These are phyloP conservation scores for Macrocentrus cingulum DNA, from an alignment of 1,140 invertebrate species.

Conservation along the genomic window DNA sequence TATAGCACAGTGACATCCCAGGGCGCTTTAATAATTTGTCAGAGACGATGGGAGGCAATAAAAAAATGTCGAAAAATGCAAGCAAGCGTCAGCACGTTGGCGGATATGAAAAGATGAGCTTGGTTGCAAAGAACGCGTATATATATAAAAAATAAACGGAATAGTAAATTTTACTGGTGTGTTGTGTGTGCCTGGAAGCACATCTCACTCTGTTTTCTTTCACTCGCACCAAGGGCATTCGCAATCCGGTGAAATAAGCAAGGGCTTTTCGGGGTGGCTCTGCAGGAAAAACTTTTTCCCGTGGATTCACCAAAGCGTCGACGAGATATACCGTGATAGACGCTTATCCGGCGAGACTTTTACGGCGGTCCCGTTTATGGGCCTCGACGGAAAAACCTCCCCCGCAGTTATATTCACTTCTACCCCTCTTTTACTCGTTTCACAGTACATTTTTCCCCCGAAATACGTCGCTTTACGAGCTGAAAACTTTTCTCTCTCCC, in stretches of 20 bases:
- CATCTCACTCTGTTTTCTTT: constrained; percentile 5
- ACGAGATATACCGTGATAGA: constrained; percentile 21
- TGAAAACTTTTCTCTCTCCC: constrained; percentile 29
- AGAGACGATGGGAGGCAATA: too few relatives aligned
- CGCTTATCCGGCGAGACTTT: constrained; percentile 21
- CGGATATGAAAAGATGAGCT: constrained; percentile 9
- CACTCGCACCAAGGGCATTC: background rate
- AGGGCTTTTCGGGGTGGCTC: background rate
- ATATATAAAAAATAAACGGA: too few relatives aligned
- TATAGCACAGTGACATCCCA: too few relatives aligned
- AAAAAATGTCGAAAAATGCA: too few relatives aligned
- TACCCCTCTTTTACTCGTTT: constrained; percentile 8
- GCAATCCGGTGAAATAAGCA: constrained; percentile 15
- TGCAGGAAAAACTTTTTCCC: constrained; percentile 16
- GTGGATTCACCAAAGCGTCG: constrained; percentile 15
- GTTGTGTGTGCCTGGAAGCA: constrained; percentile 1
- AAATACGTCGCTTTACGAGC: constrained; percentile 36
- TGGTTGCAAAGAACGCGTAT: background rate
- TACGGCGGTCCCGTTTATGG: constrained; percentile 20
- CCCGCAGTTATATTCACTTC: constrained; percentile 2
- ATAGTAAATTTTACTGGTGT: background rate
- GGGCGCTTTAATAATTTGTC: too few relatives aligned
- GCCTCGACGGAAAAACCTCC: background rate
- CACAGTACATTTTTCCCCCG: constrained; percentile 3
- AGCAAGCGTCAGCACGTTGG: background rate